A percentile compares a stretch with the other conserved stretches of the same genome.
These are phyloP conservation scores for Chrysemys picta DNA, from an alignment of 2,113 vertebrate species.

Conservation along the genomic window DNA sequence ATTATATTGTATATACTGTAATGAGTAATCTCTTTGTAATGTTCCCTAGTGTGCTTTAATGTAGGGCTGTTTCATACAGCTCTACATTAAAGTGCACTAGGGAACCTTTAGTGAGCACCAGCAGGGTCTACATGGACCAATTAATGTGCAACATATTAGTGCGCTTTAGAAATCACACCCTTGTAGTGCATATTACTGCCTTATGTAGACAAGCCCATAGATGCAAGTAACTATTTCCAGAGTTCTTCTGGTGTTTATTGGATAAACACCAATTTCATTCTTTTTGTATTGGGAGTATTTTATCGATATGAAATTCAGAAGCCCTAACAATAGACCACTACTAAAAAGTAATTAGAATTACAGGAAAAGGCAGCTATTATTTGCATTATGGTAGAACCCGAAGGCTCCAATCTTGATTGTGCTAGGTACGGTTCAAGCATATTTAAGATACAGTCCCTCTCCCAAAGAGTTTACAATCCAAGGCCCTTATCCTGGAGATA, in stretches of 20 bases:
- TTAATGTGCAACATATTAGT: neutral
- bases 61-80: neutral
- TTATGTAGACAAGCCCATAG: neutral
- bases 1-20: neutral
- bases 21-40: neutral
- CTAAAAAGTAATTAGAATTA: neutral
- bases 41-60: neutral
- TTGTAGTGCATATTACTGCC: neutral
- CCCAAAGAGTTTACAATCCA: neutral
- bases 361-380: neutral
- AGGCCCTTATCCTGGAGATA: neutral
- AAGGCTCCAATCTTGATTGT: neutral
- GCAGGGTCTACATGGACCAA: neutral
- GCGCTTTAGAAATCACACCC: neutral
- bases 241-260: neutral
- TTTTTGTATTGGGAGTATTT: neutral
- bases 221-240: neutral
- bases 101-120: neutral
- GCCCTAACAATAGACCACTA: neutral
- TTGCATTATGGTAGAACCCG: neutral
- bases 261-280: neutral
- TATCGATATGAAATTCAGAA: neutral
- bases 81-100: neutral
- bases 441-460: neutral
- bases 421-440: neutral